Base-by-base conservation (phyloP, 2,113 vertebrate genomes). In the Bufo bufo region DNA sequence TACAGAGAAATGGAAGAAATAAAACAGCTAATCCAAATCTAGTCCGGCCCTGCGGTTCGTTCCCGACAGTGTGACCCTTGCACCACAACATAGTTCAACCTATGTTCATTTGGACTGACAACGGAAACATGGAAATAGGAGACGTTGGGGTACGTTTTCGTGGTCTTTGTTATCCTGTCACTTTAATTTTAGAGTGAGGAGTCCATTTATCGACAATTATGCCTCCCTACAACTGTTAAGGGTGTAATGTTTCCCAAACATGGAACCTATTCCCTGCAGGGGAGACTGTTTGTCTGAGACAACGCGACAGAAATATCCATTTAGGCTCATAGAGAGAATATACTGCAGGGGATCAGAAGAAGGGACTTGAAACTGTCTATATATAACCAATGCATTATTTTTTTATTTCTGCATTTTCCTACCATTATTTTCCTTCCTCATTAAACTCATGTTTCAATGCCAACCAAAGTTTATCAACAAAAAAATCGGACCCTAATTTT, bases 221-320 rank as follows among this genome's bases (percentile, higher is more conserved):
- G 19, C 50, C 56, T 74, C 52, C 52, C 50, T 77, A 75, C 84
- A 47, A 58, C 19, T 85, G 84, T 11, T 85, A 45, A 19, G 77
- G 72, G 71, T 85, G 72, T 85, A 85, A 59, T 75, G 52, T 85
- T 75, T 85, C 72, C 43, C 43, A 12, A 85, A 43, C 72, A 20
- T 77, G 43, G 72, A 61, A 58, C 78, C 45, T 49, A 59, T 45
- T 59, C 78, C 78, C 78, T 59, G 19, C 13, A 58, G 20, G 3
- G 5, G 20, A 56, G 12, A 59, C 54, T 16, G 50, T 49, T 50
- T 75, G 72, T 75, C 47, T 75, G 47, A 20, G 47, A 50, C 20
- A 17, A 75, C 11, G 6, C 45, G 49, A 16, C 20, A 13, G 2
- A 49, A 50, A 50, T 10, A 50, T 47, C 72, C 6, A 49, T 74